Evolutionary conservation across 2,113 vertebrate species (phyloP).

Genomic region (Cochlearius cochlearius): DNA sequence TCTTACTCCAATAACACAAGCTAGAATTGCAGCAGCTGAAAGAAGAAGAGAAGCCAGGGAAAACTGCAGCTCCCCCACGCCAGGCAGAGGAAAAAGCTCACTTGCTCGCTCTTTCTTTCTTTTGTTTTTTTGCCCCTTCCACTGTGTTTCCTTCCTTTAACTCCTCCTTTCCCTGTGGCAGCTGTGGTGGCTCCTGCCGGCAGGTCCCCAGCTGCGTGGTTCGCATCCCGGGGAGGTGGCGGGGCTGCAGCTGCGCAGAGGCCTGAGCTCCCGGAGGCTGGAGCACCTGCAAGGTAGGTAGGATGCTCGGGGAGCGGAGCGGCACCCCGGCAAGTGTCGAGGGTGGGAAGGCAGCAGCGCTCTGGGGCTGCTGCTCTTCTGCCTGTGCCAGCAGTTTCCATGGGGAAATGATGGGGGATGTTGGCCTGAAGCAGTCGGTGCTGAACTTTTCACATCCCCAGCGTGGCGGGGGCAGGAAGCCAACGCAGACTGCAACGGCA

Average conservation of each 20-base stretch:
- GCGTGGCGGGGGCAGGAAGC: not conserved
- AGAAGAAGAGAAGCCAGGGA: not conserved
- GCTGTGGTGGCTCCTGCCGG: not conserved
- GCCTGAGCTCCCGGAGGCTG: not conserved
- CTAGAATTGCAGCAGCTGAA: not conserved
- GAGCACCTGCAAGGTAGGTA: not conserved
- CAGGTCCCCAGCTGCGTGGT: fast-evolving
- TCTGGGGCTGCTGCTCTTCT: not conserved
- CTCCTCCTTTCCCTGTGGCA: not conserved
- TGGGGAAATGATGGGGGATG: not conserved
- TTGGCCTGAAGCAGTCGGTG: fast-evolving
- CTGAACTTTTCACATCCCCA: not conserved
- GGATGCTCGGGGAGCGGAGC: not conserved
- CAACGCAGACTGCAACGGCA: not conserved
- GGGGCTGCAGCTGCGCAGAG: fast-evolving
- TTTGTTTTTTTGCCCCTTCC: not conserved
- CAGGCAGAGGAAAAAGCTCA: not conserved
- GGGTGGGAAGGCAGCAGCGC: not conserved
- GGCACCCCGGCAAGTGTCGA: fast-evolving
- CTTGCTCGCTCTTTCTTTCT: not conserved
- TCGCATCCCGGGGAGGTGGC: not conserved
- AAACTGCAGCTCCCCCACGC: not conserved
- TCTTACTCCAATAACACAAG: not conserved
- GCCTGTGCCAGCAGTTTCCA: not conserved
- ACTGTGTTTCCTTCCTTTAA: not conserved